These are phyloP conservation scores for Grantiella picta DNA, from an alignment of 2,113 vertebrate genomes.

Conservation along the genomic window DNA sequence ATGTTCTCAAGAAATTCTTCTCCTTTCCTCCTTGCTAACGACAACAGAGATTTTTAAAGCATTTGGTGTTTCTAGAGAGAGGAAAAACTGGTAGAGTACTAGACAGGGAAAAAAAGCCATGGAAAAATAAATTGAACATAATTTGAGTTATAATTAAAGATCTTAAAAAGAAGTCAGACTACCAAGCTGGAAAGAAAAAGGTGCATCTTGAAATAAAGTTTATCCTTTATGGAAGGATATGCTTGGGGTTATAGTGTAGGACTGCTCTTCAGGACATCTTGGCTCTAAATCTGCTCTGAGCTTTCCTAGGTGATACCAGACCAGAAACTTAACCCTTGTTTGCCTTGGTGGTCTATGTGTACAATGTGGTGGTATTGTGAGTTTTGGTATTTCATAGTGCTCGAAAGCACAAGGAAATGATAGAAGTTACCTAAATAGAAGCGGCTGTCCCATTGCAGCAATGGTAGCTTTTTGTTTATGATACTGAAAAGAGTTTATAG, in stretches of 20 bases:
- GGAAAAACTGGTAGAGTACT: not conserved
- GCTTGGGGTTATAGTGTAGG: not conserved
- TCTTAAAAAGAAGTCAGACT: slow-evolving; percentile 6
- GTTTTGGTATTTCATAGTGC: not conserved
- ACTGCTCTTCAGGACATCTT: not conserved
- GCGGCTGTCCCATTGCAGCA: not conserved
- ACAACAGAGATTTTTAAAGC: slow-evolving; percentile 16
- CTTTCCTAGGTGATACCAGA: not conserved
- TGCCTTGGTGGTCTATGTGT: not conserved
- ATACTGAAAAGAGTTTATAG: not conserved
- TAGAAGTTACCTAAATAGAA: not conserved
- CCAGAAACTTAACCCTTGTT: not conserved
- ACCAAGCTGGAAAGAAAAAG: not conserved
- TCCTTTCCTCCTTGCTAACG: slow-evolving; percentile 19
- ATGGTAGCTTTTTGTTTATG: not conserved
- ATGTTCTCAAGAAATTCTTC: not conserved
- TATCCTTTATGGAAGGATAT: slow-evolving; percentile 9
- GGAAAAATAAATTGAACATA: slow-evolving; percentile 41
- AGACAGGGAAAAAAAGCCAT: not conserved
- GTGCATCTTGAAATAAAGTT: not conserved
- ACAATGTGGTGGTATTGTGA: not conserved
- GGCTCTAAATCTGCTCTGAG: not conserved
- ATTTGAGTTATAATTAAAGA: slow-evolving; percentile 39
- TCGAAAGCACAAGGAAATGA: not conserved
- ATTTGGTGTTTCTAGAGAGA: slow-evolving; percentile 30